A percentile compares a stretch with the other conserved stretches of the same genome.
Evolutionary conservation across 2,113 vertebrate genomes (phyloP).

Genomic region (Chamaetylas fuelleborni): DNA sequence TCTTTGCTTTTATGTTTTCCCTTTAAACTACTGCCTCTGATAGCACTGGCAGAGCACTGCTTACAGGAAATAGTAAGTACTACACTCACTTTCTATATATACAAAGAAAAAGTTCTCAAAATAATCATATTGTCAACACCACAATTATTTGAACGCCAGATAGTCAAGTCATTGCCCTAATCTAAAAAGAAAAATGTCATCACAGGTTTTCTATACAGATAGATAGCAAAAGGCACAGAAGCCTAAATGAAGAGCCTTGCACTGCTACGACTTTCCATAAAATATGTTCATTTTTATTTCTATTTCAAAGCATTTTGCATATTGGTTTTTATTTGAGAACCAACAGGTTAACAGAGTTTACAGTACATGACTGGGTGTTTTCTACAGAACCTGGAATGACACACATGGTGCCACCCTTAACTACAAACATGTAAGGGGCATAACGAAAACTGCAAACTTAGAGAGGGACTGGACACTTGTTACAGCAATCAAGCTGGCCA

Average conservation of each 20-base stretch:
- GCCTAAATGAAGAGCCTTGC: background rate
- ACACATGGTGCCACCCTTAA: background rate
- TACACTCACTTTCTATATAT: background rate
- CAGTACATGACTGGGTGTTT: background rate
- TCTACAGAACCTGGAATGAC: background rate
- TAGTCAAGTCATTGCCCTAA: background rate
- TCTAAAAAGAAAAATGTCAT: background rate
- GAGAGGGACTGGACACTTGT: background rate
- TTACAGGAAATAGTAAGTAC: background rate
- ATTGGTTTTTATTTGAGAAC: background rate
- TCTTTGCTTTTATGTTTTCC: background rate
- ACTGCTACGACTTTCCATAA: background rate
- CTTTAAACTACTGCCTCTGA: background rate
- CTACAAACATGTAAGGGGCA: background rate
- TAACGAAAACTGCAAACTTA: background rate
- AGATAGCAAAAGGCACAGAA: background rate
- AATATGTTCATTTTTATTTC: background rate
- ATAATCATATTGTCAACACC: background rate
- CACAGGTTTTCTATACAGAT: background rate
- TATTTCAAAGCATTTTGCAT: background rate
- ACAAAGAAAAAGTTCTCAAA: background rate
- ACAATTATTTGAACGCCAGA: background rate
- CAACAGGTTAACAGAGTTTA: background rate
- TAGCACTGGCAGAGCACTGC: background rate
- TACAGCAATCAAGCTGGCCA: background rate